These are phyloP conservation scores for Merops nubicus DNA, from an alignment of 2,113 vertebrate genomes.

Conservation along the genomic window DNA sequence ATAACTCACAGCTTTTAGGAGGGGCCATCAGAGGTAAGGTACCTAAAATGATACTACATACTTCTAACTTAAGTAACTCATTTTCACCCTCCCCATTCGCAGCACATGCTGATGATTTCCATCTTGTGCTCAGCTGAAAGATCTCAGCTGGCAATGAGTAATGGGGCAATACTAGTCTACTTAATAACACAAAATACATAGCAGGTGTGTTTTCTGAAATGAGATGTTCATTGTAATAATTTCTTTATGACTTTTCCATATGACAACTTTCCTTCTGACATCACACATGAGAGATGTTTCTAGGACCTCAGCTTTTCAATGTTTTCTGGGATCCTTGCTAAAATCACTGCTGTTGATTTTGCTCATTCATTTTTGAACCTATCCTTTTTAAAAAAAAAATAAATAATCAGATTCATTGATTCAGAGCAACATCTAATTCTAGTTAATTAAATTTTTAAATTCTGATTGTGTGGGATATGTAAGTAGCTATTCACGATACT, in stretches of 20 bases:
- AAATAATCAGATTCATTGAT: neutral
- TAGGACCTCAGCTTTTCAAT: neutral
- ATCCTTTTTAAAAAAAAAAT: neutral
- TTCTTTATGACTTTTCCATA: neutral
- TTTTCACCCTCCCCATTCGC: neutral
- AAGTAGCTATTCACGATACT: neutral
- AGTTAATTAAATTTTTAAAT: neutral
- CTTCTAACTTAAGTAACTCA: neutral
- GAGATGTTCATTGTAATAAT: neutral
- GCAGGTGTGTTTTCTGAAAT: neutral
- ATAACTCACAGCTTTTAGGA: neutral
- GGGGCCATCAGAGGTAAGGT: too few species aligned
- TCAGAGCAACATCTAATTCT: neutral
- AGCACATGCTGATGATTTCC: neutral
- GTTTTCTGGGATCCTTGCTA: neutral
- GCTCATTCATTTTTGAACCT: neutral
- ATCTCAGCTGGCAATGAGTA: neutral
- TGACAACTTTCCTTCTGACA: neutral
- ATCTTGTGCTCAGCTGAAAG: neutral
- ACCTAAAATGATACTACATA: neutral
- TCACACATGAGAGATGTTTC: neutral
- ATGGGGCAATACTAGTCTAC: neutral
- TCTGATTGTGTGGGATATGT: neutral
- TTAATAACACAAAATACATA: neutral
- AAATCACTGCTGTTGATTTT: neutral